Evolutionary conservation across 1,140 invertebrate genomes (phyloP), one percentile per base, ranked within the genome.

Genomic region (Ladona fulva): DNA sequence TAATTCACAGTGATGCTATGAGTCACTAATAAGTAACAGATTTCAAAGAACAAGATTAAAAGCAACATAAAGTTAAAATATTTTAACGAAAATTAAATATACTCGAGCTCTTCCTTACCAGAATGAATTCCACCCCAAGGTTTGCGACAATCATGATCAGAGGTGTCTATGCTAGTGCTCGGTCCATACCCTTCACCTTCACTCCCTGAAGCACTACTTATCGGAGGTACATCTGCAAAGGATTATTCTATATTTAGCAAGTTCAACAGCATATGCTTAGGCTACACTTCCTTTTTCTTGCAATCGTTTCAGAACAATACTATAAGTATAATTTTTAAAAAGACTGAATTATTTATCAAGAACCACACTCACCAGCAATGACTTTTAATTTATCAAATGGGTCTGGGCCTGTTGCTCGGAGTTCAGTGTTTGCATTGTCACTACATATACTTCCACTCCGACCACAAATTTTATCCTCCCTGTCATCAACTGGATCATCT

Each of bases 111-210:
- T 37, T 37, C 29, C n/a, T 76, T 82, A 88, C 88, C 87, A 79
- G 87, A 88, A 66, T 66, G 52, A 6, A 66, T 66, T 86, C 87
- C 82, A 8, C 87, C 85, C 87, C 87, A 89, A 44, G 84, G 83
- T 82, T 86, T 86, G 75, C 85, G 85, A 12, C 52, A 66, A 22
- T 66, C 52, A 66, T 66, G 52, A 80, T 90, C 89, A 0, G 89
- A 90, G 52, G 52, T 66, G 79, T 91, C 90, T 52, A 90, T 83
- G 82, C 89, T 90, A 14, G 87, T 89, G 76, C 86, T 88, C 0
- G 86, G 87, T 24, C 87, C 87, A 78, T 88, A 87, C n/a, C 87
- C 88, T 66, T 66, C 52, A 3, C 52, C 52, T 81, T 89, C 88
- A 79, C 88, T 89, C 14, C 84, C 86, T 19, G 87, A 88, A 42